Conservation (phyloP, 2,888 invertebrate species). For the Synergus japonicus region DNA sequence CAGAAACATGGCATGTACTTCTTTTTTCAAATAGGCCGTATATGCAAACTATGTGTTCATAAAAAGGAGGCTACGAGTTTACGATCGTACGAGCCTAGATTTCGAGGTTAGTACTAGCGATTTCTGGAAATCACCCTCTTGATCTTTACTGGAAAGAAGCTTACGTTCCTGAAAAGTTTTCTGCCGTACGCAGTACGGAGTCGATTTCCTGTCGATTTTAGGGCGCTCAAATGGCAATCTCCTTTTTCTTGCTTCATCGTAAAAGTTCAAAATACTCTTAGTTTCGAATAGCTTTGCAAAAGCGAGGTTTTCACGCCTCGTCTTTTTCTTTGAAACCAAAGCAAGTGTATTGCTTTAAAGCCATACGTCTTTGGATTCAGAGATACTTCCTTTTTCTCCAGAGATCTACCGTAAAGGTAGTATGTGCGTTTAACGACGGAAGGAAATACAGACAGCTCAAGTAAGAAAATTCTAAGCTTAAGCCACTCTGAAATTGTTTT, state of each 20-base stretch:
- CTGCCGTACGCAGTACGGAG: background rate
- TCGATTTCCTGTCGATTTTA: conserved; percentile 26
- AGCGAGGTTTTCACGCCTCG: conserved; percentile 12
- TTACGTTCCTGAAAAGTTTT: background rate
- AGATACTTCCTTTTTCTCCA: conserved; percentile 61
- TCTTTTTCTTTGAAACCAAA: background rate
- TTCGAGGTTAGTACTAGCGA: background rate
- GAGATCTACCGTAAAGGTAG: background rate
- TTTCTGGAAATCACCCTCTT: background rate
- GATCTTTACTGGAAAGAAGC: background rate
- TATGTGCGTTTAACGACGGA: background rate
- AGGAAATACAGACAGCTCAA: background rate
- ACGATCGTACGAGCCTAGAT: background rate
- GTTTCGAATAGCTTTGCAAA: conserved; percentile 25
- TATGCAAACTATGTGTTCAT: background rate
- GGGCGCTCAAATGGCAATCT: conserved; percentile 12
- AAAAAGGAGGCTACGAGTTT: background rate
- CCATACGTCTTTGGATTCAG: conserved; percentile 62
- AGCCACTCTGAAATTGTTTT: no score
- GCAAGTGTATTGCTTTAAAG: conserved; percentile 63
- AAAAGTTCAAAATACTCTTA: conserved; percentile 26
- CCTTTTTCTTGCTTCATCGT: conserved; percentile 7
- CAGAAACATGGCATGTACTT: background rate
- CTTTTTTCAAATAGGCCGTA: background rate
- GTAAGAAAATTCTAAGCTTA: background rate